Evolutionary conservation across 1,140 invertebrate species (phyloP), one percentile per base, ranked within the genome.

Genomic region (Lineus longissimus): DNA sequence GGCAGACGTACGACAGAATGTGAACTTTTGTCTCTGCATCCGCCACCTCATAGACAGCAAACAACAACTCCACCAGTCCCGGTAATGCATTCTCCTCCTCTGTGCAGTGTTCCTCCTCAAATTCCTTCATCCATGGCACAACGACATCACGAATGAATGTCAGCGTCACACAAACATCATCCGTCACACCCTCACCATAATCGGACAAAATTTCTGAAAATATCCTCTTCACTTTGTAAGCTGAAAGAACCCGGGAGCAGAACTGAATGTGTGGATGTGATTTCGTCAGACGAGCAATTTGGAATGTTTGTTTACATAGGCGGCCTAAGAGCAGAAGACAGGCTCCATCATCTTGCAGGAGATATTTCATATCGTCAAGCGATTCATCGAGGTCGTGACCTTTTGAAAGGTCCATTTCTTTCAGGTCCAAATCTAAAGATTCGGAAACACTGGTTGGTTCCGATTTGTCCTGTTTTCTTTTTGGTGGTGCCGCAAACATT

Each of bases 111-210:
- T 55, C 45, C 29, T 27, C 60, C 47, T 51, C 47, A 51, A 51
- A 51, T n/a, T 51, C 47, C 19, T 27, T 13, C 40, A 59, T 59
- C 58, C 58, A 59, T 19, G 58, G 58, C 7, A 59, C 11, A 17
- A 59, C 29, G 23, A 59, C n/a, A 23, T 59, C 58, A 13, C 19
- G 25, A 17, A 59, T 36, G 19, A 59, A 59, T 4, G 47, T 27
- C n/a, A 19, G n/a, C 4, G 47, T 51, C 19, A 51, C 47, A 27
- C 25, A 27, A 6, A 51, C 47, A 51, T 51, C 47, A 4, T 19
- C 19, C 47, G n/a, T 19, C 25, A 23, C 19, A n/a, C 19, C n/a
- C n/a, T 51, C 47, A 7, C 47, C 47, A n/a, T 23, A 51, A 19
- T 51, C 19, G 25, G n/a, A 19, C n/a, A 51, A 51, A 51, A 51